Evolutionary conservation across 2,113 vertebrate genomes (phyloP).

Genomic region (Vombatus ursinus): DNA sequence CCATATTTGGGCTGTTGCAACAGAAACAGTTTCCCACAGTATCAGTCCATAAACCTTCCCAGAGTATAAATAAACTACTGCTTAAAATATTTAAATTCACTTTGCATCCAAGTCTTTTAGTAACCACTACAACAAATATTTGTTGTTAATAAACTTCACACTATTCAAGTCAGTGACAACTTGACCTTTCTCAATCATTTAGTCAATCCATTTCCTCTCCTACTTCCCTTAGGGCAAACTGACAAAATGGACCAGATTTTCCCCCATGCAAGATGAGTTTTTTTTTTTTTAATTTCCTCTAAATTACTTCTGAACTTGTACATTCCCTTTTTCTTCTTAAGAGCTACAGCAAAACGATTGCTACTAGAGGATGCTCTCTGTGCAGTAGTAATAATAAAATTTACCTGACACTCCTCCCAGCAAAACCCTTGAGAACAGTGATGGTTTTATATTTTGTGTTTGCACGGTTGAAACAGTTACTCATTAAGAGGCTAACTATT

Average conservation of each 20-base stretch:
- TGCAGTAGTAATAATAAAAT: background rate
- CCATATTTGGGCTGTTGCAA: conserved; percentile 52
- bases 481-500: background rate
- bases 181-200: background rate
- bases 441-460: background rate
- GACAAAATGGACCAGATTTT: background rate
- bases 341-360: background rate
- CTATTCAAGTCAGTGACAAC: background rate
- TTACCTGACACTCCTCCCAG: background rate
- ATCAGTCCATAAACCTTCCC: conserved; percentile 50
- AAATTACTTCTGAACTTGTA: conserved; percentile 3
- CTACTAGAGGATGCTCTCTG: background rate
- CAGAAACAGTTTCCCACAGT: conserved; percentile 58
- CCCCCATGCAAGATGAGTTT: background rate
- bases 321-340: conserved; percentile 6
- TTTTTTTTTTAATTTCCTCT: conserved; percentile 19
- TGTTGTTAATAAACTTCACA: conserved; percentile 43
- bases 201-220: conserved; percentile 1
- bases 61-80: conserved; percentile 59
- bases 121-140: background rate
- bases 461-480: background rate
- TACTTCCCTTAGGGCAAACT: conserved; percentile 29
- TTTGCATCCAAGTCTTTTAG: background rate
- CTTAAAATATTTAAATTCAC: conserved; percentile 50
- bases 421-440: background rate